Evolutionary conservation across 2,797 vertebrate genomes (phyloP).

Genomic region (Cossypha caffra): DNA sequence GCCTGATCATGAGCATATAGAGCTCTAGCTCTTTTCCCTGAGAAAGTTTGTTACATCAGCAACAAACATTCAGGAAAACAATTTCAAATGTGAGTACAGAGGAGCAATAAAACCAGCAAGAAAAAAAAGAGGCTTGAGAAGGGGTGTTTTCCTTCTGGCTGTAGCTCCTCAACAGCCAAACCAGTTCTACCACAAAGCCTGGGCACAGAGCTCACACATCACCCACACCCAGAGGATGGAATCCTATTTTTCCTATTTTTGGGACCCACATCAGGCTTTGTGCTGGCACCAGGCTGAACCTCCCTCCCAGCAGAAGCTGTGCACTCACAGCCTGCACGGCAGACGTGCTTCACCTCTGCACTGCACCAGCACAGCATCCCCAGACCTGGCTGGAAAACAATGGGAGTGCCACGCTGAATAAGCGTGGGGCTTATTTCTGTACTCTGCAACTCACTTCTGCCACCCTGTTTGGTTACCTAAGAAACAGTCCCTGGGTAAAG

Average conservation of each 20-base stretch:
- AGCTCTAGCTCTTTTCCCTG: neutral
- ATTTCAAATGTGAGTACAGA: neutral
- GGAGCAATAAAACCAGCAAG: neutral
- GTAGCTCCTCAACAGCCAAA: neutral
- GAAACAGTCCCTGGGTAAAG: constrained; percentile 41
- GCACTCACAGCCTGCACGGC: neutral
- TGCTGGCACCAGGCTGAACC: neutral
- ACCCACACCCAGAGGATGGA: neutral
- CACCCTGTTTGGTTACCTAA: constrained; percentile 25
- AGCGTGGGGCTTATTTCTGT: neutral
- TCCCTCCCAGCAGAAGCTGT: neutral
- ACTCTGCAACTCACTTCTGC: neutral
- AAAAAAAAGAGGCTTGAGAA: neutral
- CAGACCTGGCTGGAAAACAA: neutral
- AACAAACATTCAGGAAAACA: neutral
- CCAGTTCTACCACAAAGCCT: neutral
- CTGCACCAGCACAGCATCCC: neutral
- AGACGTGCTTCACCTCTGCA: neutral
- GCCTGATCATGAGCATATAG: rapidly evolving
- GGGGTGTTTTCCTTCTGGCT: neutral
- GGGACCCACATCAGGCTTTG: neutral
- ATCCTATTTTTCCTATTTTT: neutral
- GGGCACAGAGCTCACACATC: neutral
- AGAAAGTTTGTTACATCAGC: neutral
- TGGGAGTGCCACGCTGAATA: neutral